These are phyloP conservation scores for Seriola quinqueradiata DNA, from an alignment of 2,113 vertebrate genomes.

Conservation along the genomic window DNA sequence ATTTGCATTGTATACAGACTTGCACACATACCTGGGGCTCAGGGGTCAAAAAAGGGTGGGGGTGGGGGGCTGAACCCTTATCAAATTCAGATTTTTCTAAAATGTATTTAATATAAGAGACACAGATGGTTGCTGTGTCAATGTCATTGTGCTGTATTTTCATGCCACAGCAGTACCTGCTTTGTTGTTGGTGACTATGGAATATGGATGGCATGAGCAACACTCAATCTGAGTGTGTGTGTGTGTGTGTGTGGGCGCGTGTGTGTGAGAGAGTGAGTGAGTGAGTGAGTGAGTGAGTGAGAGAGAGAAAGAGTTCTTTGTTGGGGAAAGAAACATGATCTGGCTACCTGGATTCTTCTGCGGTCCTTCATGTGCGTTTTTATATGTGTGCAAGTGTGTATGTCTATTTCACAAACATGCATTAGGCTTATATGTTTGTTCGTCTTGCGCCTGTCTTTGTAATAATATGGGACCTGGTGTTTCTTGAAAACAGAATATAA, in stretches of 20 bases:
- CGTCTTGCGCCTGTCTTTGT: neutral
- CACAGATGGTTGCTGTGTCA: neutral
- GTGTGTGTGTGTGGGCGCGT: too few relatives aligned
- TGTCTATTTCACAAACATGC: neutral
- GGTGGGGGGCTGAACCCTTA: neutral
- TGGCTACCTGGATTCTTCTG: too few relatives aligned
- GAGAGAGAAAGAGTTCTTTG: too few relatives aligned
- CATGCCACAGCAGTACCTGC: neutral
- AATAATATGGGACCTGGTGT: too few relatives aligned
- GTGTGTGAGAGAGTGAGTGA: neutral
- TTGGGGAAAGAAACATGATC: too few relatives aligned
- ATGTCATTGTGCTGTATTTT: neutral
- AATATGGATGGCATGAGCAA: neutral
- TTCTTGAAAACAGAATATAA: too few relatives aligned
- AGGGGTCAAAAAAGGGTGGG: constrained; percentile 1
- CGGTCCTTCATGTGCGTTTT: too few relatives aligned
- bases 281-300: too few relatives aligned
- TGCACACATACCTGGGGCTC: constrained; percentile 8
- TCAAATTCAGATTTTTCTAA: too few relatives aligned
- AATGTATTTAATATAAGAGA: too few relatives aligned
- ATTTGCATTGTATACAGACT: constrained; percentile 41
- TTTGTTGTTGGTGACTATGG: neutral
- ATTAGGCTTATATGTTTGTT: neutral
- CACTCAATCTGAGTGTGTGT: too few relatives aligned
- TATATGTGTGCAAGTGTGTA: neutral